Evolutionary conservation across 2,888 invertebrate species (phyloP).

Genomic region (Schizotus pectinicornis): DNA sequence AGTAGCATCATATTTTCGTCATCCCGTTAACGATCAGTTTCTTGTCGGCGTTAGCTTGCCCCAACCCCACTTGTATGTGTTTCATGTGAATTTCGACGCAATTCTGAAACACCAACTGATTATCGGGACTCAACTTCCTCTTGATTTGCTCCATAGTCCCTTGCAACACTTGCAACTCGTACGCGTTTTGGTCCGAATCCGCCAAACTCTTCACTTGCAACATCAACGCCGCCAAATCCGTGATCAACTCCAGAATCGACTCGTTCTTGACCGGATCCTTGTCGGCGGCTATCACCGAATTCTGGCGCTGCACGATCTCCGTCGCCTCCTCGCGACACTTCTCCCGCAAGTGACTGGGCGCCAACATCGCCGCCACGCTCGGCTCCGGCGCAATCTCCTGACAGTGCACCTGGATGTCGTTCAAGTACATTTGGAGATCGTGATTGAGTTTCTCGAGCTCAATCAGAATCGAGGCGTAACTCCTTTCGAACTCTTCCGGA

Average conservation of each 20-base stretch:
- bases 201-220: conserved; percentile 82
- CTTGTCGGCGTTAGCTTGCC: conserved; percentile 39
- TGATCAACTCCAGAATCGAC: conserved; percentile 78
- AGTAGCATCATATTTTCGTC: conserved; percentile 20
- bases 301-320: conserved; percentile 78
- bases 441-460: conserved; percentile 91
- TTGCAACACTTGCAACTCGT: conserved; percentile 88
- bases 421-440: conserved; percentile 84
- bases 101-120: conserved; percentile 82
- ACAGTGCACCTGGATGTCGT: conserved; percentile 83
- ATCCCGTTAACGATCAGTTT: conserved; percentile 24
- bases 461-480: conserved; percentile 86
- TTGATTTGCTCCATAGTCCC: conserved; percentile 92
- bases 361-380: conserved; percentile 83
- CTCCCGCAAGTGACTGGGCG: conserved; percentile 86
- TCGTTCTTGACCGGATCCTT: conserved; percentile 61
- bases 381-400: conserved; percentile 89
- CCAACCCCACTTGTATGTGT: conserved; percentile 80
- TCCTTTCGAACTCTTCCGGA: conserved; percentile 87
- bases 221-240: conserved; percentile 88
- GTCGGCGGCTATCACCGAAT: conserved; percentile 65
- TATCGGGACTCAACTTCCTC: conserved; percentile 74
- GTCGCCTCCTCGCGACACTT: conserved; percentile 86
- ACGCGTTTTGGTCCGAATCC: conserved; percentile 85
- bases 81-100: conserved; percentile 91